phyloP scores from a whole-genome alignment of 1,140 invertebrate genomes.

The Zeugodacus cucurbitae region DNA sequence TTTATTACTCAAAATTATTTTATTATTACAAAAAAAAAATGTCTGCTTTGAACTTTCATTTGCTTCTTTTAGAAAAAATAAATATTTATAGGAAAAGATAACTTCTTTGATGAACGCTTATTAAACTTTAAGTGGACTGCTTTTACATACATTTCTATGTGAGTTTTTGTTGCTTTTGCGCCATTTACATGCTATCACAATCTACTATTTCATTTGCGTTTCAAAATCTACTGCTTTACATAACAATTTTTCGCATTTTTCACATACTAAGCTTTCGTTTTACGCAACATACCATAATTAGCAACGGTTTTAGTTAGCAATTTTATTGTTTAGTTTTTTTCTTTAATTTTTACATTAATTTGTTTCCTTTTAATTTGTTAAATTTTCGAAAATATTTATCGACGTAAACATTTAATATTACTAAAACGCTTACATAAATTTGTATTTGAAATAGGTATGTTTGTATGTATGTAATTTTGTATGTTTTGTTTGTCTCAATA shows the following conservation, averaged over 20 bases:
- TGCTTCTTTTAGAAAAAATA: not conserved
- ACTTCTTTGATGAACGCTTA: not conserved
- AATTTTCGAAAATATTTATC: not conserved
- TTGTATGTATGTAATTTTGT: not conserved
- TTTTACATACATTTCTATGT: not conserved
- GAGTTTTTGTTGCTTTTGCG: too few relatives aligned
- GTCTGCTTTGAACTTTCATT: not conserved
- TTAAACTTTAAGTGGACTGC: not conserved
- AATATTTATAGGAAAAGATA: not conserved
- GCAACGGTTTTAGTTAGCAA: not conserved
- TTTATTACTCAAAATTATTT: too few relatives aligned
- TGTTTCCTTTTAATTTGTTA: not conserved
- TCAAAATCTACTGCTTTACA: not conserved
- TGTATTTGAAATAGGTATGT: conserved; percentile 20
- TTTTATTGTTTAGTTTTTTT: not conserved
- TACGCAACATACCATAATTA: not conserved
- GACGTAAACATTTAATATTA: conserved; percentile 15
- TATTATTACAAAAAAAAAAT: too few relatives aligned
- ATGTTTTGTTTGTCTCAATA: not conserved
- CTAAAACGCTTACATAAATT: conserved; percentile 28
- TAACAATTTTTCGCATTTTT: not conserved
- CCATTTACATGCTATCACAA: not conserved
- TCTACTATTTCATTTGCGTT: not conserved
- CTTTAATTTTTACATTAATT: not conserved
- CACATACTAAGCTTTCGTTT: not conserved